phyloP scores from a whole-genome alignment of 2,797 vertebrate species.

The Gadopsis bispinosus region DNA sequence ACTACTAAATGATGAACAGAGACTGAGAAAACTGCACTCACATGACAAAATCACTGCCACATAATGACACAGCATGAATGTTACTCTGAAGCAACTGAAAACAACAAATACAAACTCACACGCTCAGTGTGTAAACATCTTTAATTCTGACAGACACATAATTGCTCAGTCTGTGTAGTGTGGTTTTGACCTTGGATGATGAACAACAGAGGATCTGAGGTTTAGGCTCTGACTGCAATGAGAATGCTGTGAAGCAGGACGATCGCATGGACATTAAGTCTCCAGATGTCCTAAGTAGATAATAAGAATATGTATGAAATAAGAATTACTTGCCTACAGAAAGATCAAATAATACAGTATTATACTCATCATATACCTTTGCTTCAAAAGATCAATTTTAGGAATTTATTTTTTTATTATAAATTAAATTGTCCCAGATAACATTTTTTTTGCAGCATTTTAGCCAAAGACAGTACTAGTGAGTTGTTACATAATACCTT shows the following conservation, averaged over 20 bases:
- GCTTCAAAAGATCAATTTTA: not conserved
- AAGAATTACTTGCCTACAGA: not conserved
- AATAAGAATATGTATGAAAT: too few species aligned
- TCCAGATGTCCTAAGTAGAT: too few species aligned
- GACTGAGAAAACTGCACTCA: not conserved
- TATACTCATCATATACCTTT: not conserved
- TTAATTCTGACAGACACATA: not conserved
- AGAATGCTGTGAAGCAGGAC: too few species aligned
- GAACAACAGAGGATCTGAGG: not conserved
- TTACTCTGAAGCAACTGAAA: not conserved
- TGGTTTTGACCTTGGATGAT: not conserved
- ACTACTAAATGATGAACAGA: not conserved
- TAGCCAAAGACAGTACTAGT: not conserved
- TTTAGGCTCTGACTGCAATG: too few species aligned
- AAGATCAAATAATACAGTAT: not conserved
- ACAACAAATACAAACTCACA: not conserved
- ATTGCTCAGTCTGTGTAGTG: not conserved
- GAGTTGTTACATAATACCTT: not conserved
- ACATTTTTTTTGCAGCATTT: rapidly evolving
- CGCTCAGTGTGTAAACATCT: not conserved
- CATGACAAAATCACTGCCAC: not conserved
- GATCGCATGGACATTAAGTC: too few species aligned
- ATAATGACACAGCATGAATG: not conserved
- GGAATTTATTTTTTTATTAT: not conserved
- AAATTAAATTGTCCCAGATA: not conserved